Evolutionary conservation across 2,888 invertebrate species (phyloP).

Genomic region (Lomographa bimaculata): DNA sequence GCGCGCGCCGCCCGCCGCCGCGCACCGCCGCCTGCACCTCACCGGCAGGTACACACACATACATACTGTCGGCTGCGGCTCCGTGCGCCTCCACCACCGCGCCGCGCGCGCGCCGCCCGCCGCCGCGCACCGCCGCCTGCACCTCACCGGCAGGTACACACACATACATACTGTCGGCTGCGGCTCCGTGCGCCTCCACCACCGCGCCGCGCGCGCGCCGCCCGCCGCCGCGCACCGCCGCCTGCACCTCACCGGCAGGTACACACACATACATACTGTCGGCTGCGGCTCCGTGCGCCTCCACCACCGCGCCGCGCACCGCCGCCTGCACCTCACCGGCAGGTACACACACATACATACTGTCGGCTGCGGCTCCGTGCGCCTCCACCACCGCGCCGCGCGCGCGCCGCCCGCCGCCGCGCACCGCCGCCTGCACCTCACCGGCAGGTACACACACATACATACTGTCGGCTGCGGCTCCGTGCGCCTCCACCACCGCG

Average conservation of each 20-base stretch:
- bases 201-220: constrained; percentile 64
- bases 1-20: constrained; percentile 78
- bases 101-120: constrained; percentile 78
- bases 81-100: constrained; percentile 77
- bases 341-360: background rate
- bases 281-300: too few species aligned
- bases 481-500: too few species aligned
- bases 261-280: background rate
- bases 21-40: constrained; percentile 85
- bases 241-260: constrained; percentile 82
- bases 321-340: constrained; percentile 77
- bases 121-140: constrained; percentile 84
- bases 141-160: constrained; percentile 85
- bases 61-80: constrained; percentile 89
- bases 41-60: constrained; percentile 83
- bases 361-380: too few species aligned
- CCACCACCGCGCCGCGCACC: constrained; percentile 59
- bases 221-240: constrained; percentile 81
- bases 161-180: background rate
- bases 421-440: constrained; percentile 86
- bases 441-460: too few species aligned
- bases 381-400: background rate
- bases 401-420: too few species aligned
- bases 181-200: background rate
- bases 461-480: too few species aligned